Evolutionary conservation across 2,888 invertebrate species (phyloP).

Genomic region (Sphinx pinastri): DNA sequence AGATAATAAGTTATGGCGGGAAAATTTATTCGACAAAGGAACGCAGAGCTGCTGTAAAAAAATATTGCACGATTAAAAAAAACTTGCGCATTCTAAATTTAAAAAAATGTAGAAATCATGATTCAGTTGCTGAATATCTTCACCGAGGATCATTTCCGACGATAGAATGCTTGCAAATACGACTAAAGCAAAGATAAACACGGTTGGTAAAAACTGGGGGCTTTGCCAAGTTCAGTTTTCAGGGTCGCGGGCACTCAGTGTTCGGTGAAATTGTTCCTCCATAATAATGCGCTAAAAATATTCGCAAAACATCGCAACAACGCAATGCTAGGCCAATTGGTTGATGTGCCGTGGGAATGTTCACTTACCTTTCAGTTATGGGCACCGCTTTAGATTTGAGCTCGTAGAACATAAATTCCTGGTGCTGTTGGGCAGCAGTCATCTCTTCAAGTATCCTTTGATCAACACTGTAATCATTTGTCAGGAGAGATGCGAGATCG

Average conservation of each 20-base stretch:
- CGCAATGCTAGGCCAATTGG: slow-evolving; percentile 33
- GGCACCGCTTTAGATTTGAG: slow-evolving; percentile 85
- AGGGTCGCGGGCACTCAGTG: slow-evolving; percentile 69
- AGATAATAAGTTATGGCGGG: slow-evolving; percentile 42
- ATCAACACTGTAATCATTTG: slow-evolving; percentile 81
- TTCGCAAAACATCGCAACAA: slow-evolving; percentile 56
- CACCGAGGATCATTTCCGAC: slow-evolving; percentile 35
- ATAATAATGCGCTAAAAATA: slow-evolving; percentile 77
- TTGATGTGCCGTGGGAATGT: slow-evolving; percentile 42
- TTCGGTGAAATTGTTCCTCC: slow-evolving; percentile 78
- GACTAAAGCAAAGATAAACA: slow-evolving; percentile 64
- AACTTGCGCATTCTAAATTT: background rate
- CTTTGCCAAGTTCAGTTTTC: slow-evolving; percentile 79
- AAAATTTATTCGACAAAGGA: slow-evolving; percentile 36
- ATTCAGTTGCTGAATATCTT: slow-evolving; percentile 32
- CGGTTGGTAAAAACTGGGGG: slow-evolving; percentile 65
- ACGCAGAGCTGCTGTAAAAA: background rate
- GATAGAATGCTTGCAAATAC: slow-evolving; percentile 50
- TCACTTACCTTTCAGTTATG: slow-evolving; percentile 82
- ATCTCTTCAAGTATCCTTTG: slow-evolving; percentile 83
- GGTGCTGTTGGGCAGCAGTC: slow-evolving; percentile 80
- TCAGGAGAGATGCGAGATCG: slow-evolving; percentile 84
- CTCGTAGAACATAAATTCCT: slow-evolving; percentile 86
- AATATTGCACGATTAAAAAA: background rate
- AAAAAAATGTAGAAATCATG: background rate